Base-by-base conservation (phyloP, 2,797 vertebrate genomes). In the Salarias fasciatus region DNA sequence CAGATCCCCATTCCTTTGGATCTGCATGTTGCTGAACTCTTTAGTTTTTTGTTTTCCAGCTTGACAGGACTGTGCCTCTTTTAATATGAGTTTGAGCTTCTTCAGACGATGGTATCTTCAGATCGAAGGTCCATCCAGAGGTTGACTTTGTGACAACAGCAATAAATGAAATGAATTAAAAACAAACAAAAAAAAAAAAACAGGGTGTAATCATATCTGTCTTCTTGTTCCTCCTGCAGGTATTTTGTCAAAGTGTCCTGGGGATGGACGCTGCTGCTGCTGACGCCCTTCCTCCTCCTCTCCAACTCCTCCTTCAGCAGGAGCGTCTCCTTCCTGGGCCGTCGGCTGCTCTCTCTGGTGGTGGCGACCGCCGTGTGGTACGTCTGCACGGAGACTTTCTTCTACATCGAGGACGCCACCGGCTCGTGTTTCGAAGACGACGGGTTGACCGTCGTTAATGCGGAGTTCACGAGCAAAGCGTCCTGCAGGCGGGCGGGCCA, bases 191-290 rank as follows among this genome's bases (percentile, higher is more conserved):
- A n/a, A n/a, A n/a, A n/a, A n/a, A n/a, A n/a, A n/a, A n/a, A n/a
- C n/a, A n/a, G n/a, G n/a, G 18, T 24, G 18, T 24, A 24, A 2
- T 24, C 24, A 18, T 24, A 24, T 24, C 18, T 3, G 18, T 24
- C 18, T 24, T 24, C 18, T 24, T 2, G 24, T 24, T 24, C 18
- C 13, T 24, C 18, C 13, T 57, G 13, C 91, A 99, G 97, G 5
- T 98, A 96, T 69, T 97, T 99, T 52, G 97, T 99, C 64, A 99
- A 99, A 85, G 0, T 96, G 56, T 95, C 96, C 50, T 99, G 97
- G 97, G 95, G 92, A 5, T 99, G 98, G 98, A 99, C 96, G 0
- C 70, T 99, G 77, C 80, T 91, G 57, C 93, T 98, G 36, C 93
- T 99, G 44, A 89, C 96, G 5, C 96, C 96, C 11, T 99, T 99